These are phyloP conservation scores for Limnephilus auricula DNA, from an alignment of 2,888 invertebrate species.

Conservation along the genomic window DNA sequence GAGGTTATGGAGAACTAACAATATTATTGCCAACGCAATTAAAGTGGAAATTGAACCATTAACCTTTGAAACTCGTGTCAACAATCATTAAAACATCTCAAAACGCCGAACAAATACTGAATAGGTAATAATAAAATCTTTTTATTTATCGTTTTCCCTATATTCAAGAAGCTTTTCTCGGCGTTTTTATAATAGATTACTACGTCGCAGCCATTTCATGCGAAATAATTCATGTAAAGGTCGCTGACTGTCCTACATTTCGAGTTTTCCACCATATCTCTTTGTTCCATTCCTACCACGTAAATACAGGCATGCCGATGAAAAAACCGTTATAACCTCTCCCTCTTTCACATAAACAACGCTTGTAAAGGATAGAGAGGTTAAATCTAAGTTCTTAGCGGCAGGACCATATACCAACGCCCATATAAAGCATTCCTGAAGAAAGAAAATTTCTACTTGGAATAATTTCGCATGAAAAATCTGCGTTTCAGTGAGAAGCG, in stretches of 20 bases:
- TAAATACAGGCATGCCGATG: not conserved
- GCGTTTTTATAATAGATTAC: not conserved
- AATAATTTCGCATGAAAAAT: conserved; percentile 38
- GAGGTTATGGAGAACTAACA: not conserved
- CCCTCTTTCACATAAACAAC: not conserved
- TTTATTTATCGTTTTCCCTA: not conserved
- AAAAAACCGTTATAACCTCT: conserved; percentile 29
- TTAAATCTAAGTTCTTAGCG: not conserved
- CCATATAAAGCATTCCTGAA: conserved; percentile 36
- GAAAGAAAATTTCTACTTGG: conserved; percentile 4
- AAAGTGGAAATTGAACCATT: not conserved
- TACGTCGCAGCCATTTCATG: not conserved
- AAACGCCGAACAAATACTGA: not conserved
- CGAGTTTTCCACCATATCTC: conserved; percentile 32
- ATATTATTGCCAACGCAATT: not conserved
- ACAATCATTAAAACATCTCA: not conserved
- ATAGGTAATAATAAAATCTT: not conserved
- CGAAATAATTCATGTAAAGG: not conserved
- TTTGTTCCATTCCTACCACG: not conserved
- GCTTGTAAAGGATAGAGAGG: not conserved
- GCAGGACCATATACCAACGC: conserved; percentile 49
- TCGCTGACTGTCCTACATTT: conserved; percentile 18
- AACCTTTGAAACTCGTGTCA: not conserved
- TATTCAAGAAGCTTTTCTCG: not conserved
- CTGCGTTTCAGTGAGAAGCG: not conserved